Evolutionary conservation across 1,140 invertebrate species (phyloP).

Genomic region (Brachionus asplanchnoidis): DNA sequence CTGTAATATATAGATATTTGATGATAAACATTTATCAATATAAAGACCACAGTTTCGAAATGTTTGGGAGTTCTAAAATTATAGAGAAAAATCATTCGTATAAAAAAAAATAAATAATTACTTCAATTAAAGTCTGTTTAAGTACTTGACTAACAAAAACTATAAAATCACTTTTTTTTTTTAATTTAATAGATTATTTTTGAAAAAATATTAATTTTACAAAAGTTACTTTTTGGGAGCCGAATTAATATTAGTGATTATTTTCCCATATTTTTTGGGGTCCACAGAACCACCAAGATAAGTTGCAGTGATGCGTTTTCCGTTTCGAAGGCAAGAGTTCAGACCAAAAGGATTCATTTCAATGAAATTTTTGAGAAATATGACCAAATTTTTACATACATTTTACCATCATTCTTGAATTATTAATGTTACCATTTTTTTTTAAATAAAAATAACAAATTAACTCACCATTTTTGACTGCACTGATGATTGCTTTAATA

Average conservation of each 20-base stretch:
- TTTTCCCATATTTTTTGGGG: constrained; percentile 12
- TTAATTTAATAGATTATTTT: not conserved
- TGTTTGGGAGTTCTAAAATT: not conserved
- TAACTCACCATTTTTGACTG: constrained; percentile 7
- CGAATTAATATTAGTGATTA: not conserved
- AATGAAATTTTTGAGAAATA: constrained; percentile 18
- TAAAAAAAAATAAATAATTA: not conserved
- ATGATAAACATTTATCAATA: constrained; percentile 26
- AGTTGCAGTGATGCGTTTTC: not conserved
- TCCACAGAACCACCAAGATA: constrained; percentile 15
- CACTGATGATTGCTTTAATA: constrained; percentile 23
- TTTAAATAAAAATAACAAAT: too few relatives aligned
- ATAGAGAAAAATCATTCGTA: not conserved
- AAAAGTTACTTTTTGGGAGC: constrained; percentile 11
- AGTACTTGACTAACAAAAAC: constrained; percentile 21
- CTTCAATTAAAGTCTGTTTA: constrained; percentile 36
- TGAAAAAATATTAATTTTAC: too few relatives aligned
- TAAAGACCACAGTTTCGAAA: not conserved
- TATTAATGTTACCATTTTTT: too few relatives aligned
- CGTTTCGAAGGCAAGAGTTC: not conserved
- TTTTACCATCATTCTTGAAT: constrained; percentile 12
- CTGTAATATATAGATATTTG: constrained; percentile 38
- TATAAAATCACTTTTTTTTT: not conserved
- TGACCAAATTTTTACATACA: constrained; percentile 28
- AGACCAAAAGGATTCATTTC: constrained; percentile 36